Evolutionary conservation across 2,113 vertebrate genomes (phyloP), one percentile per base, ranked within the genome.

Genomic region (Burhinus oedicnemus): DNA sequence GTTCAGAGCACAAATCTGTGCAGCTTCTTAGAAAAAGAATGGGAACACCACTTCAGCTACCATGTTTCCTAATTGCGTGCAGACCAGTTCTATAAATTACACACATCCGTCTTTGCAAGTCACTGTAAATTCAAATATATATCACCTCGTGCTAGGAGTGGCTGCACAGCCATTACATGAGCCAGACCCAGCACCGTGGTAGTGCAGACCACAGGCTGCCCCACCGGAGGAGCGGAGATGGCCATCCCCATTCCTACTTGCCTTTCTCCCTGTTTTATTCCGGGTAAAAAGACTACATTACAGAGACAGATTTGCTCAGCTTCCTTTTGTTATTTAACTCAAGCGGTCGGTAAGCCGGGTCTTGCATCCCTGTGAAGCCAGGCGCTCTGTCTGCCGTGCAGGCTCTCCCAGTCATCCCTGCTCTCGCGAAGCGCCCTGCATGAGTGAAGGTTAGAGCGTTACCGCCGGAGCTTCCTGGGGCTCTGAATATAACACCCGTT

Each of bases 31-130:
- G 66, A 90, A 88, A 95, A 97, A 88, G 62, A 86, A 91, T 40
- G 51, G 81, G 75, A 74, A 12, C 55, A 80, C 29, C 71, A 83
- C 64, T 78, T 83, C 71, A 93, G 42, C 55, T 47, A 78, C 71
- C 71, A 77, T 94, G 82, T 90, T 96, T 95, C 82, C 71, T 94
- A 95, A 93, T 91, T 90, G 66, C 0, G 0, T 13, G 11, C 21
- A 7, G 90, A 66, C 27, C 57, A 91, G 62, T 60, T 68, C 78
- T 83, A 96, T 77, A 95, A 92, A 95, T 94, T 93, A 68, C 87
- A 77, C 58, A 74, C 89, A 87, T 95, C 75, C 84, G 76, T 90
- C 86, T 96, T 92, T 72, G 42, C 75, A 87, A 82, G 79, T 45
- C 8, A 1, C 71, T 71, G 36, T 70, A 92, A 95, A 96, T 94